phyloP scores from a whole-genome alignment of 64 coral and sea anemone species.

The Catalaphyllia jardinei region DNA sequence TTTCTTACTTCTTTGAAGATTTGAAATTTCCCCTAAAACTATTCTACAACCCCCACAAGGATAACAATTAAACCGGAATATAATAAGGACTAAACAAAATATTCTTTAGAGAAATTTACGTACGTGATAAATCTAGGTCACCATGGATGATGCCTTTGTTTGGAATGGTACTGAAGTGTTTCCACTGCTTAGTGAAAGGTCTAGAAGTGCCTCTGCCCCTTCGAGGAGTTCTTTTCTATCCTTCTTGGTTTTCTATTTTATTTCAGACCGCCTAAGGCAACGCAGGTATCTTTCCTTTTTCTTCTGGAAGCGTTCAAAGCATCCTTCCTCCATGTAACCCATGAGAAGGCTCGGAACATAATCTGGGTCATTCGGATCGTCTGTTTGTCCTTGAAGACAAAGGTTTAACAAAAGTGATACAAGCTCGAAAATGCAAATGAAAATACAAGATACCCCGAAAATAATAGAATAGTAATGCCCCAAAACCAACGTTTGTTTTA shows the following conservation, averaged over 20 bases:
- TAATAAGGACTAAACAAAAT: too few species aligned
- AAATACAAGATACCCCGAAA: not conserved
- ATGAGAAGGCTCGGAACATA: not conserved
- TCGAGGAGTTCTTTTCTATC: not conserved
- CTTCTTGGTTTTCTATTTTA: not conserved
- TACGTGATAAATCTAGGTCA: too few species aligned
- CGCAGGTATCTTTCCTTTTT: not conserved
- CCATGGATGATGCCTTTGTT: not conserved
- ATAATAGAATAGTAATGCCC: not conserved
- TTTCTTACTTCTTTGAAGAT: too few species aligned
- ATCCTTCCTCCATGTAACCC: not conserved
- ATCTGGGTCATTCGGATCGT: slow-evolving; percentile 2
- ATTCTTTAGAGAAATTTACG: too few species aligned
- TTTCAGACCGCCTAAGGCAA: not conserved
- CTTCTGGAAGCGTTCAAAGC: not conserved
- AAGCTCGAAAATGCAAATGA: not conserved
- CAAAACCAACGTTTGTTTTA: not conserved
- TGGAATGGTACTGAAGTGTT: not conserved
- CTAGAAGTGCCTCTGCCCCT: not conserved
- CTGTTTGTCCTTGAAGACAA: not conserved
- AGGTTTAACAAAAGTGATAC: not conserved
- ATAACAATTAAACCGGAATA: too few species aligned
- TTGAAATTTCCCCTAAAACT: too few species aligned
- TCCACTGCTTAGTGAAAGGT: not conserved
- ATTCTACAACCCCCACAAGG: too few species aligned